These are phyloP conservation scores for Acrobeloides nanus DNA, from an alignment of 2,888 invertebrate species.

Conservation along the genomic window DNA sequence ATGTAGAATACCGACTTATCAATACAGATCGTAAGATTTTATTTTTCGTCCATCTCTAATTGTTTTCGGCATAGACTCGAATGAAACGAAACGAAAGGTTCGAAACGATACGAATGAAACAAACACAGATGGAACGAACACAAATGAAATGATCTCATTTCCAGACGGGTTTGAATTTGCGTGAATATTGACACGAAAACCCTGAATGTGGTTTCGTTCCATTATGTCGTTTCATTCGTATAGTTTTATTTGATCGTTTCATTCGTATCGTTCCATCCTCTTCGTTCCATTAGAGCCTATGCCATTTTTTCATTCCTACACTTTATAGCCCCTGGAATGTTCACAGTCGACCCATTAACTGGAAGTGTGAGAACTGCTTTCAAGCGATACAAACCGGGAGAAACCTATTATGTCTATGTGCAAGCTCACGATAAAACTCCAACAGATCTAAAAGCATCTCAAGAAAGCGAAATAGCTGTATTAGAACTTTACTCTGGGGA, in stretches of 20 bases:
- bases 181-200: too few species aligned
- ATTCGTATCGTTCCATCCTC: too few species aligned
- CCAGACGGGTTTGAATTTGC: too few species aligned
- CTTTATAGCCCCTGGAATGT: conserved; percentile 40
- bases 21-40: conserved; percentile 45
- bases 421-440: conserved; percentile 41
- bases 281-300: conserved; percentile 5
- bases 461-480: conserved; percentile 45
- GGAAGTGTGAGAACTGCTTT: conserved; percentile 43
- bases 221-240: too few species aligned
- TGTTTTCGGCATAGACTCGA: conserved; percentile 3
- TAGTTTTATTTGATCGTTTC: too few species aligned
- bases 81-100: too few species aligned
- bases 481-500: conserved; percentile 64
- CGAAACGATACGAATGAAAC: too few species aligned
- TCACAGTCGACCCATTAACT: conserved; percentile 36
- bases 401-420: conserved; percentile 24
- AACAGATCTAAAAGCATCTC: conserved; percentile 4
- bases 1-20: conserved; percentile 42
- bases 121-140: too few species aligned
- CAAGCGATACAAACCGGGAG: conserved; percentile 26
- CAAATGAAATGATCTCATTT: too few species aligned
- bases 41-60: conserved; percentile 5
- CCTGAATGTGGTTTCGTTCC: too few species aligned
- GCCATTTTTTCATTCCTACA: conserved; percentile 3